A percentile compares a stretch with the other conserved stretches of the same genome.
phyloP scores from a whole-genome alignment of 2,113 vertebrate species.

The Hippopotamus amphibius region DNA sequence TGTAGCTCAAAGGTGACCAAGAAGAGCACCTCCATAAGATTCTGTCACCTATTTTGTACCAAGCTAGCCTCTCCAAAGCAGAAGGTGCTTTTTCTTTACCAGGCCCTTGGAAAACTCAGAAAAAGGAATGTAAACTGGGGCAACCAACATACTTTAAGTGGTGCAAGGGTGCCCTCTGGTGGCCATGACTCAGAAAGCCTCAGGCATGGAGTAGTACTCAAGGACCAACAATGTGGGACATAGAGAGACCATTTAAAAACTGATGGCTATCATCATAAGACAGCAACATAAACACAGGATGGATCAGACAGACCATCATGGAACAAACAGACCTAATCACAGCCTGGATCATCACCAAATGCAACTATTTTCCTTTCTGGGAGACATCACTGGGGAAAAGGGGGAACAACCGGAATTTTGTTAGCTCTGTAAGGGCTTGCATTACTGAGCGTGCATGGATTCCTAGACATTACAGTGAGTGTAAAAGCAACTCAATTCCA shows the following conservation, averaged over 20 bases:
- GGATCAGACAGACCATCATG: background rate
- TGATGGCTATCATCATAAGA: background rate
- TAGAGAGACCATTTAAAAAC: background rate
- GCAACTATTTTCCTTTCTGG: background rate
- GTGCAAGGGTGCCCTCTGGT: constrained; percentile 53
- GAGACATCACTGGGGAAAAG: background rate
- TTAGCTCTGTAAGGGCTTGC: background rate
- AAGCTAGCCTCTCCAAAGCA: background rate
- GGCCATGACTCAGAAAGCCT: constrained; percentile 11
- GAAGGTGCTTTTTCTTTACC: background rate
- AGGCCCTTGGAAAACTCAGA: background rate
- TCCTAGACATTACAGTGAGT: background rate
- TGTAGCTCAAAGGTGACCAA: background rate
- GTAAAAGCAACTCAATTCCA: background rate
- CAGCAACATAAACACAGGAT: background rate
- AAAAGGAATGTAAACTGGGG: background rate
- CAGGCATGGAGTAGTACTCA: background rate
- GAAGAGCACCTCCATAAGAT: background rate
- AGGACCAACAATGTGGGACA: background rate
- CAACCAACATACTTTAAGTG: background rate
- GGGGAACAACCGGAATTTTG: background rate
- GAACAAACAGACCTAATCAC: background rate
- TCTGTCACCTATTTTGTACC: background rate
- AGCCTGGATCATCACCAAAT: background rate
- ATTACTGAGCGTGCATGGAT: background rate